A percentile compares a stretch with the other conserved stretches of the same genome.
These are phyloP conservation scores for Holacanthella duospinosa DNA, from an alignment of 2,888 invertebrate genomes.

Conservation along the genomic window DNA sequence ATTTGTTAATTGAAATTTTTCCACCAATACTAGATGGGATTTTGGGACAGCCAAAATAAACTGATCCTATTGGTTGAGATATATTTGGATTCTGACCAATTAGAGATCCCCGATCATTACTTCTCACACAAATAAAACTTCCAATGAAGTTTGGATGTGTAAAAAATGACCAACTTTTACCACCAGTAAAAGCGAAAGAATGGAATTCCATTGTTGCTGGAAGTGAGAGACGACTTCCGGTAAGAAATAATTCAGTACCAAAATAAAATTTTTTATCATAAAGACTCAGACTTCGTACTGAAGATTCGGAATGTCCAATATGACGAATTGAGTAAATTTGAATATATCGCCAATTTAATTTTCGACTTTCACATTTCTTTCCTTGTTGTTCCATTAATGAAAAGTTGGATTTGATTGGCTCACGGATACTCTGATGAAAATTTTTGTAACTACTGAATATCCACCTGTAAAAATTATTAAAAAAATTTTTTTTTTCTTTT, in stretches of 20 bases:
- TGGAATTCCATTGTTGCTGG: neutral
- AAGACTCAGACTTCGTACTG: neutral
- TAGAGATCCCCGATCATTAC: neutral
- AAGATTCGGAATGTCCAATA: neutral
- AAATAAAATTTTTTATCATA: neutral
- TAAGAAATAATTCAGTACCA: neutral
- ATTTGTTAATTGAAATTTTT: neutral
- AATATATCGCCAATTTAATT: neutral
- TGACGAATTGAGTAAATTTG: neutral
- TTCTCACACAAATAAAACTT: constrained; percentile 2
- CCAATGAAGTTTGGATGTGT: neutral
- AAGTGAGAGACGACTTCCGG: neutral
- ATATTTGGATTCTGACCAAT: neutral
- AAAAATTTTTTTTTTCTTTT: too few species aligned
- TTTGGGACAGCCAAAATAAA: neutral
- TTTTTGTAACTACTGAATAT: neutral
- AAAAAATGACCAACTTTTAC: neutral
- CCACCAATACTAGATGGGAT: neutral
- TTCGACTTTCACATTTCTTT: neutral
- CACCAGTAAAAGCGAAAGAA: neutral
- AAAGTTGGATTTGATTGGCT: neutral
- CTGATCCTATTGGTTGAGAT: neutral
- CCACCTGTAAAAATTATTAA: too few species aligned
- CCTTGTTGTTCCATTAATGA: neutral
- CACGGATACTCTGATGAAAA: neutral